phyloP scores from a whole-genome alignment of 2,113 vertebrate genomes.

The Trochalopteron elliotii region DNA sequence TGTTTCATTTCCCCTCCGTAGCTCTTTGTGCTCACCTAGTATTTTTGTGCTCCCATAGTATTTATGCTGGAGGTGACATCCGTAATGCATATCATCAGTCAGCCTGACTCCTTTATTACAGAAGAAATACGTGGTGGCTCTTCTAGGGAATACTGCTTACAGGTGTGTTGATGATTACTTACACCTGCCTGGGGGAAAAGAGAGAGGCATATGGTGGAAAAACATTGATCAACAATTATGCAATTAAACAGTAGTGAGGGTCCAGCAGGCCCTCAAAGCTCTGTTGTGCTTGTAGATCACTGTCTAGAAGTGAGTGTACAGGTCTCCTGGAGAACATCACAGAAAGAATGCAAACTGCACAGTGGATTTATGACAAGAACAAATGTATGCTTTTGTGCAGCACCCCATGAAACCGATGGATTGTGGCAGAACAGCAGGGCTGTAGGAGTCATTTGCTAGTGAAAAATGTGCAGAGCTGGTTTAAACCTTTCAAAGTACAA shows the following conservation, averaged over 20 bases:
- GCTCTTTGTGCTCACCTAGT: background rate
- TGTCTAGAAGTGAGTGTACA: background rate
- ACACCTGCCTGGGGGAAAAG: background rate
- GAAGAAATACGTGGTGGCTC: background rate
- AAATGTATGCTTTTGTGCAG: background rate
- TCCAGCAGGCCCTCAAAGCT: background rate
- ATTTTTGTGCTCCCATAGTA: background rate
- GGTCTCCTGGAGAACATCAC: background rate
- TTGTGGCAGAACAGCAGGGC: background rate
- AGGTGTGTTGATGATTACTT: background rate
- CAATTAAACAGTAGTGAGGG: background rate
- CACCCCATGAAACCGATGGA: background rate
- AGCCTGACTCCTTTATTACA: background rate
- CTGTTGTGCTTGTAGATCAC: background rate
- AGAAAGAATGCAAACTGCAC: background rate
- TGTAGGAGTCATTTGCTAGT: constrained; percentile 31
- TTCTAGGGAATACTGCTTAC: background rate
- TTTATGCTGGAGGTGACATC: background rate
- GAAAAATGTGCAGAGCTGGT: constrained; percentile 17
- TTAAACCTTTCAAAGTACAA: constrained; percentile 38
- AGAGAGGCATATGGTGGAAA: background rate
- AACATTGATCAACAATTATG: background rate
- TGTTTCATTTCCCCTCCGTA: background rate
- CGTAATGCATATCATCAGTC: background rate
- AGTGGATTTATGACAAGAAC: constrained; percentile 24